A percentile compares a stretch with the other conserved stretches of the same genome.
phyloP scores from a whole-genome alignment of 2,113 vertebrate genomes.

The Caloenas nicobarica region DNA sequence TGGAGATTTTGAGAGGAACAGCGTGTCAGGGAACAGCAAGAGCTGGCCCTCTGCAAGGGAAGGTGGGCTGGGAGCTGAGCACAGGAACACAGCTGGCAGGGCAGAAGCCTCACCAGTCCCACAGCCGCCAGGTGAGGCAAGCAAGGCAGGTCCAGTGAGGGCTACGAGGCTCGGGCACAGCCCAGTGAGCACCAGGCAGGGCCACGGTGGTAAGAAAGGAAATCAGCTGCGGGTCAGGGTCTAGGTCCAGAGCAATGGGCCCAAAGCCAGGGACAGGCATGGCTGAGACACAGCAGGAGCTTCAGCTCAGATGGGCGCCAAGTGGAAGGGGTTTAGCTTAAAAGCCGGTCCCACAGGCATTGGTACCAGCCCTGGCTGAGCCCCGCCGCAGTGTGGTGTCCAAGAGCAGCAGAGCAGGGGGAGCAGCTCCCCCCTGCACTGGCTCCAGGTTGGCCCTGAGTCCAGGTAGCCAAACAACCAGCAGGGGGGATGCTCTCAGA shows the following conservation, averaged over 20 bases:
- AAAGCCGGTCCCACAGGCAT: neutral
- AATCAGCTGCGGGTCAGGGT: neutral
- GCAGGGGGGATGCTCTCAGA: neutral
- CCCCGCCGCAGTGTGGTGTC: neutral
- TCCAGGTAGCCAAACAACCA: neutral
- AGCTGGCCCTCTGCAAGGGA: neutral
- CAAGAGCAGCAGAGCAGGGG: neutral
- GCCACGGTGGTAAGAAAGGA: neutral
- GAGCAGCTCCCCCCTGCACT: neutral
- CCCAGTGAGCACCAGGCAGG: neutral
- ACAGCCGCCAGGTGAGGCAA: neutral
- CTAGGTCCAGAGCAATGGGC: neutral
- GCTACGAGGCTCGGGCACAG: neutral
- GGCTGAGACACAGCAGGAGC: neutral
- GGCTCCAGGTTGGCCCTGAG: neutral
- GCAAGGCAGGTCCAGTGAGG: neutral
- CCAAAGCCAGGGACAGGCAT: neutral
- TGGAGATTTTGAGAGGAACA: neutral
- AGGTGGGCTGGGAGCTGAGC: neutral
- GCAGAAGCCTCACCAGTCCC: neutral
- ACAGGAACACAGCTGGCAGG: neutral
- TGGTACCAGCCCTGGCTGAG: neutral
- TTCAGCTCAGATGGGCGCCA: neutral
- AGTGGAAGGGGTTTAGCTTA: neutral
- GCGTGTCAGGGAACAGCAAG: neutral